Evolutionary conservation across 2,888 invertebrate species (phyloP), one percentile per base, ranked within the genome.

Genomic region (Rotaria magnacalcarata): DNA sequence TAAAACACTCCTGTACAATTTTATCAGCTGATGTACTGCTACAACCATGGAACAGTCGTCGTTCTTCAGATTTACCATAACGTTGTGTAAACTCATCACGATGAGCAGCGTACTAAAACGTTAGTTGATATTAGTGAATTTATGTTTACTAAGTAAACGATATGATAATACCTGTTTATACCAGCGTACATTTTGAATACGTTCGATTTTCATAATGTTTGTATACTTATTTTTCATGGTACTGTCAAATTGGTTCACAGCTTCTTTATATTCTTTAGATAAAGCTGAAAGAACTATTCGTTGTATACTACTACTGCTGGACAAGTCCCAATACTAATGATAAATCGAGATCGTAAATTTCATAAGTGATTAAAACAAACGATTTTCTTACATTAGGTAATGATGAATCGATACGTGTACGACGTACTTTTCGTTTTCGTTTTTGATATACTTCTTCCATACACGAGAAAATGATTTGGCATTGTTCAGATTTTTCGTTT

Each of bases 1-100:
- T 89, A 87, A 89, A 90, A 11, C 89, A 67, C 14, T 67, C 67
- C 5, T 67, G 10, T 16, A 67, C 27, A 16, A 67, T 67, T 34
- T 67, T 67, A 5, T 67, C 34, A n/a, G 67, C 67, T 34, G 67
- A 67, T 34, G 16, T 16, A 14, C 16, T 67, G 5, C 16, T 67
- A 34, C 67, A 67, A 34, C 67, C 67, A 67, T 67, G 67, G 6
- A 67, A 67, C 27, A 67, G 67, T 67, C 27, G 16, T n/a, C 67
- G 67, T 16, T 67, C 67, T 16, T 67, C 34, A 34, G 67, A 34
- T 34, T 67, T 27, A 5, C 8, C 34, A 34, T 67, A 10, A 16
- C 67, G 67, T 67, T 67, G 67, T 14, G 14, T 34, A 34, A 67
- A 67, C 2, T 67, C 67, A 67, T 67, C 67, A 11, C 67, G 67